These are phyloP conservation scores for Netelia melanura DNA, from an alignment of 2,888 invertebrate genomes.

Conservation along the genomic window DNA sequence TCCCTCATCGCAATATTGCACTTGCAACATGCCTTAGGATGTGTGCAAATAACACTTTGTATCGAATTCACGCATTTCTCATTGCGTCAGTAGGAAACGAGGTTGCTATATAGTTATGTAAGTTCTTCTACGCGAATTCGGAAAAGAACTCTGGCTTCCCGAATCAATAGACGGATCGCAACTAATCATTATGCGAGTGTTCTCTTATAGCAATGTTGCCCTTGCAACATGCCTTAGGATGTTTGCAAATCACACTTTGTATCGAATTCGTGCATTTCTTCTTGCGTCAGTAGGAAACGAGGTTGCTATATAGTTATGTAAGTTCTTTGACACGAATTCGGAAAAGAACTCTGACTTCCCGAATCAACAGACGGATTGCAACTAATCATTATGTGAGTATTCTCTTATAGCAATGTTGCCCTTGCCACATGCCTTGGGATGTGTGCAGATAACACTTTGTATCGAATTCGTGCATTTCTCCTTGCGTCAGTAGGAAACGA, in stretches of 20 bases:
- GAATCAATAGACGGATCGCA: slow-evolving; percentile 20
- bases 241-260: not conserved
- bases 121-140: too few relatives aligned
- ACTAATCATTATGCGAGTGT: slow-evolving; percentile 11
- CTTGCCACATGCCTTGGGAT: too few relatives aligned
- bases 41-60: slow-evolving; percentile 11
- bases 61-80: slow-evolving; percentile 1
- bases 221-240: not conserved
- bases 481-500: too few relatives aligned
- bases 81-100: not conserved
- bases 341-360: slow-evolving; percentile 5
- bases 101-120: not conserved
- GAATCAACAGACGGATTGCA: too few relatives aligned
- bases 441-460: too few relatives aligned
- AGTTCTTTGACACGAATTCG: too few relatives aligned
- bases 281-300: too few relatives aligned
- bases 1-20: not conserved
- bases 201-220: not conserved
- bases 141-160: slow-evolving; percentile 4
- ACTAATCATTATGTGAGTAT: too few relatives aligned
- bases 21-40: not conserved
- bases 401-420: too few relatives aligned
- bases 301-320: too few relatives aligned
- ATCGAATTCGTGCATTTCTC: too few relatives aligned
- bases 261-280: too few relatives aligned